Percentiles rank a stretch among this genome's conserved stretches.
Conservation (phyloP, 2,888 invertebrate species). For the Pseudococcus jackbeardsleyi region DNA sequence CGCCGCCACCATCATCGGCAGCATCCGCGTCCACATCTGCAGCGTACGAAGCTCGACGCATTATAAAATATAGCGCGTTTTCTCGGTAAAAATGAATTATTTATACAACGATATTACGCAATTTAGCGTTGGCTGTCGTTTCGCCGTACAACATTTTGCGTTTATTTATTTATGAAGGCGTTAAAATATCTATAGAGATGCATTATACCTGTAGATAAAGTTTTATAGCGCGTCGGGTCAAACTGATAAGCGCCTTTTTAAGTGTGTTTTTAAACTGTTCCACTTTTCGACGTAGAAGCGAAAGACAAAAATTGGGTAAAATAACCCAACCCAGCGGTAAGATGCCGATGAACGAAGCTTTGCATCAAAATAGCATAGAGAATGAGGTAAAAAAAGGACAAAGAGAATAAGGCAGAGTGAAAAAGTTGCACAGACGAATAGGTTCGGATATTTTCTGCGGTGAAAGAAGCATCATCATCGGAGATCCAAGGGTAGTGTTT, state of each 20-base stretch:
- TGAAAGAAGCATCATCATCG: neutral
- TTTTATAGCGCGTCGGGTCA: constrained; percentile 52
- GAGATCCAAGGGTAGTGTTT: constrained; percentile 1
- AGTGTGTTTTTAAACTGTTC: constrained; percentile 45
- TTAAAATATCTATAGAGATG: constrained; percentile 60
- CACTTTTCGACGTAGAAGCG: neutral
- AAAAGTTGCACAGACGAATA: constrained; percentile 1
- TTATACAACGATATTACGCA: constrained; percentile 63
- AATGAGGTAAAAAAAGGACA: neutral
- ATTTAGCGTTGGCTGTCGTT: constrained; percentile 56
- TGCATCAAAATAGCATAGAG: neutral
- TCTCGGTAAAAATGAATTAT: constrained; percentile 60
- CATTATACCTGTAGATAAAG: constrained; percentile 57
- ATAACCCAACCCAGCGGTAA: neutral
- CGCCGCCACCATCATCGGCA: neutral
- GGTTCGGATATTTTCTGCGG: neutral
- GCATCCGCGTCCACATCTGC: neutral
- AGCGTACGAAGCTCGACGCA: constrained; percentile 13
- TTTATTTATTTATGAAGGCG: constrained; percentile 62
- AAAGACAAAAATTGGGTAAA: constrained; percentile 15
- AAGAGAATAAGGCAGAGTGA: too few species aligned
- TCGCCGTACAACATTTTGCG: constrained; percentile 17
- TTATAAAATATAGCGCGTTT: constrained; percentile 53
- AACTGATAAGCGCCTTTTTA: constrained; percentile 32
- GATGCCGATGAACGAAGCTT: neutral